Conservation (phyloP, 2,888 invertebrate species). For the Drosophila birchii region DNA sequence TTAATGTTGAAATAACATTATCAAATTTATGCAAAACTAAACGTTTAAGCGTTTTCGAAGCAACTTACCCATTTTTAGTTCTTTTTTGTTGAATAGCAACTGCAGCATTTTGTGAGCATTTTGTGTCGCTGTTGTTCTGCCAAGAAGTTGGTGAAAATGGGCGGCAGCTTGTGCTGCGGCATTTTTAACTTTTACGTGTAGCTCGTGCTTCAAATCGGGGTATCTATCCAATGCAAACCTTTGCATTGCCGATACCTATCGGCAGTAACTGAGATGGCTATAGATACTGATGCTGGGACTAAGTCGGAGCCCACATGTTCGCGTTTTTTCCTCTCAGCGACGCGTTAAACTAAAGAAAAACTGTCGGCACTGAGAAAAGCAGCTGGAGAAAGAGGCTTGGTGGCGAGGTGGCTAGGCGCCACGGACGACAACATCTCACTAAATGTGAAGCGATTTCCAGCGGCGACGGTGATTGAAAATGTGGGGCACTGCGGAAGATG, state of each 20-base stretch:
- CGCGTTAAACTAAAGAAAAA: slow-evolving; percentile 70
- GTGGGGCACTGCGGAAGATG: slow-evolving; percentile 21
- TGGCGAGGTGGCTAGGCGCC: slow-evolving; percentile 38
- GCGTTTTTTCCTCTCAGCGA: slow-evolving; percentile 56
- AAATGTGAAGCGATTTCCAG: slow-evolving; percentile 46
- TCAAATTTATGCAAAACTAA: too few relatives aligned
- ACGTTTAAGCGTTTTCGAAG: too few relatives aligned
- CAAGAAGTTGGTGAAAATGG: slow-evolving; percentile 40
- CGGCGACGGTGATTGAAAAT: slow-evolving; percentile 17
- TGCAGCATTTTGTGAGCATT: slow-evolving; percentile 61
- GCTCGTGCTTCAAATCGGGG: slow-evolving; percentile 74
- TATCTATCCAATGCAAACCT: slow-evolving; percentile 48
- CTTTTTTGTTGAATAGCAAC: slow-evolving; percentile 62
- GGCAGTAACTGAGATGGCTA: background rate
- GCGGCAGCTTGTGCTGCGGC: slow-evolving; percentile 69
- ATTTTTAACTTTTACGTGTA: slow-evolving; percentile 80
- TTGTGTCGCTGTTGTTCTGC: background rate
- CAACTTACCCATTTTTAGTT: background rate
- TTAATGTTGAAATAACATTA: too few relatives aligned
- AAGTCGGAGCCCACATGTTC: slow-evolving; percentile 54
- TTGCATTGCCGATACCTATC: too few relatives aligned
- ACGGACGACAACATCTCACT: slow-evolving; percentile 51
- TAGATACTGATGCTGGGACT: slow-evolving; percentile 23
- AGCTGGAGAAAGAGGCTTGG: slow-evolving; percentile 16
- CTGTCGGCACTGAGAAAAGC: slow-evolving; percentile 51